Conservation (phyloP, 2,113 vertebrate genomes). For the Symphodus melops region DNA sequence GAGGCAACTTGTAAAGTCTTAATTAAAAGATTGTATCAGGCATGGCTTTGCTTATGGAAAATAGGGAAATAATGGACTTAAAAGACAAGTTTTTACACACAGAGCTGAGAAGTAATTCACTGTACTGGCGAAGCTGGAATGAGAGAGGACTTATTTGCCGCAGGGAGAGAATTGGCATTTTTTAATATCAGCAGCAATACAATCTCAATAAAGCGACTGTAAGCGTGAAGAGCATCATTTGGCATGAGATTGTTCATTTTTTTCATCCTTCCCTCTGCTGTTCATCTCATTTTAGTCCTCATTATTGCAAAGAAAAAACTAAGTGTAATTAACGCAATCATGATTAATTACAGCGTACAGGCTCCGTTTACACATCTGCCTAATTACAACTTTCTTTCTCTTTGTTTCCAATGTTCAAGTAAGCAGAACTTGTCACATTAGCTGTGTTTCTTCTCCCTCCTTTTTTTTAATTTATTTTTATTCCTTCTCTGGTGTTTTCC, state of each 20-base stretch:
- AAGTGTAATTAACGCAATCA: slow-evolving; percentile 80
- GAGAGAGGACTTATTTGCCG: slow-evolving; percentile 67
- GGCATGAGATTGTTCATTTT: slow-evolving; percentile 46
- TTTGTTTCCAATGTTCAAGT: slow-evolving; percentile 48
- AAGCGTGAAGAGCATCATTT: slow-evolving; percentile 50
- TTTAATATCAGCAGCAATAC: slow-evolving; percentile 77
- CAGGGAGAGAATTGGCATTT: slow-evolving; percentile 73
- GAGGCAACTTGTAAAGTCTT: slow-evolving; percentile 79
- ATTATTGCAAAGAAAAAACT: slow-evolving; percentile 74
- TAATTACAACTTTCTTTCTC: slow-evolving; percentile 73
- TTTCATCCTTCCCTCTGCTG: slow-evolving; percentile 44
- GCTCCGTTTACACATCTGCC: slow-evolving; percentile 75
- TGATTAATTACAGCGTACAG: slow-evolving; percentile 74
- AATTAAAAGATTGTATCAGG: slow-evolving; percentile 84
- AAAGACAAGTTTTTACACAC: slow-evolving; percentile 73
- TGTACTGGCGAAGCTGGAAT: slow-evolving; percentile 57
- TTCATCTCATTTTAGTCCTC: slow-evolving; percentile 56
- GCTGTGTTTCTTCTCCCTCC: background rate
- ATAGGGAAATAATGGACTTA: slow-evolving; percentile 77
- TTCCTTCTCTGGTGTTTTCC: background rate
- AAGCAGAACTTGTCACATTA: slow-evolving; percentile 46
- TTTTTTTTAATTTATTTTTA: no score
- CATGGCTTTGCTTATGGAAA: slow-evolving; percentile 73
- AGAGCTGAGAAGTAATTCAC: slow-evolving; percentile 68
- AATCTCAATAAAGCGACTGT: slow-evolving; percentile 59